phyloP scores from a whole-genome alignment of 2,797 vertebrate genomes.

The Euphonia xanthogaster region DNA sequence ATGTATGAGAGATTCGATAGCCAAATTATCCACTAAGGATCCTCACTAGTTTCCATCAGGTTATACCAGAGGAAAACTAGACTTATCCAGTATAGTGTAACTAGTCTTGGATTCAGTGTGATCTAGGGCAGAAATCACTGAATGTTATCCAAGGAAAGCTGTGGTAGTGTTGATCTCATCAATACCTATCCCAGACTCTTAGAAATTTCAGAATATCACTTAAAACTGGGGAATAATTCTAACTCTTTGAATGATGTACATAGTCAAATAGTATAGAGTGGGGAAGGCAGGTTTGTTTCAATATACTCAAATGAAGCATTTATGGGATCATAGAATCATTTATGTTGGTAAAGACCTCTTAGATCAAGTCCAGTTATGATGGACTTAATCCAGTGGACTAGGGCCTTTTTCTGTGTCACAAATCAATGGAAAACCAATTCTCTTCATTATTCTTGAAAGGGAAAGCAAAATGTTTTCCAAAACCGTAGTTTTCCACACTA shows the following conservation, averaged over 20 bases:
- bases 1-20: neutral
- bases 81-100: neutral
- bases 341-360: neutral
- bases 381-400: neutral
- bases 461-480: neutral
- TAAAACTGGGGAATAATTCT: neutral
- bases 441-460: neutral
- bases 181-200: neutral
- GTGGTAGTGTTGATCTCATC: neutral
- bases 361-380: neutral
- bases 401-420: neutral
- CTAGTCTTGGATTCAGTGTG: neutral
- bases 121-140: neutral
- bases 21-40: neutral
- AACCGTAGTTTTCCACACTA: neutral
- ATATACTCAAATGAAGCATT: neutral
- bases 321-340: neutral
- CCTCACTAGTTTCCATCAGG: neutral
- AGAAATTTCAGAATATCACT: neutral
- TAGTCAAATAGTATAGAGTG: neutral
- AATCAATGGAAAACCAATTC: neutral
- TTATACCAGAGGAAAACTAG: neutral
- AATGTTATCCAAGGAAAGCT: neutral
- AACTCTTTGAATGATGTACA: neutral
- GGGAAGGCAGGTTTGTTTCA: neutral